Evolutionary conservation across 2,797 vertebrate genomes (phyloP), one percentile per base, ranked within the genome.

Genomic region (Sebastes cheni): DNA sequence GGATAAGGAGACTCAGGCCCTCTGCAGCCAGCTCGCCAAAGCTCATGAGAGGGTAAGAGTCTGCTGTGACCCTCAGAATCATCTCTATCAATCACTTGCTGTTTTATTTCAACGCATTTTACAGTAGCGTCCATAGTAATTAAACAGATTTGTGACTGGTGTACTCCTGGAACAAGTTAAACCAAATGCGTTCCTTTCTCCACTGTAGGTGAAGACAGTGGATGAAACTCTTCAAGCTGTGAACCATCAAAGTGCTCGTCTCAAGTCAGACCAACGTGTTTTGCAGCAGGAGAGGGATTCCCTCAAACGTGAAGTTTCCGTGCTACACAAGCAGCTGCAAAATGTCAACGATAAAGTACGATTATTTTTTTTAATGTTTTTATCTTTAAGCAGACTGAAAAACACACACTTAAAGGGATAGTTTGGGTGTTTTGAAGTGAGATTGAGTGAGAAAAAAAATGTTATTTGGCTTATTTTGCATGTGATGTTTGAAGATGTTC

Each of bases 241-340:
- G 75, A 96, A 88, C 89, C 93, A 97, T 29, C 97, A 98, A 20
- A 92, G 95, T 54, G 61, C 96, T 55, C 91, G 56, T 14, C 94
- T 98, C 0, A 96, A 96, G 89, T 96, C 96, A 0, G 97, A 98
- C 73, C 86, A 98, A 13, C 91, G 70, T 23, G 89, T 93, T 60
- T 80, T 91, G 0, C 97, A 97, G 60, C 94, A 98, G 85, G 97
- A 99, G 91, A 96, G 95, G 79, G 98, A 99, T 4, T 86, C 95
- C 3, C 94, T 99, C 56, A 93, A 96, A 83, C 96, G 95, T 25
- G 97, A 99, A 85, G 93, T 97, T 56, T 18, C 95, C 27, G 92
- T 95, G 2, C 86, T 99, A 10, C 94, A 95, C 82, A 96, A 97
- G 82, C 94, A 96, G 50, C 95, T 99, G 86, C 97, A 97, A 86